Conservation (phyloP, 2,888 invertebrate species). For the Aleiodes alternator region DNA sequence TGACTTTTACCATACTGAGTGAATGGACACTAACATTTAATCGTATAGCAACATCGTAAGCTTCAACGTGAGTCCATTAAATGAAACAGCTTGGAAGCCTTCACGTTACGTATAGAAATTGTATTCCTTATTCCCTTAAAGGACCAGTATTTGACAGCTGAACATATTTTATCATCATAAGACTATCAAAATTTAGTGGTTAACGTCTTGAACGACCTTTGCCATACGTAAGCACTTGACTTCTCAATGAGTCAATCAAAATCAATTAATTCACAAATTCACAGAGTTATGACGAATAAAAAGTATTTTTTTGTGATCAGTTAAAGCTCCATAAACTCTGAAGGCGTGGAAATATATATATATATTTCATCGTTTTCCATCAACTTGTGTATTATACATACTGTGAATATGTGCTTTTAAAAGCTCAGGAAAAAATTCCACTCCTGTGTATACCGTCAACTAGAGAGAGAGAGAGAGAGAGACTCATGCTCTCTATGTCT, state of each 20-base stretch:
- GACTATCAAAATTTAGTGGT: conserved; percentile 29
- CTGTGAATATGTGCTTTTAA: conserved; percentile 64
- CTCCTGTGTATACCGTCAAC: conserved; percentile 18
- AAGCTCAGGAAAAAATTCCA: conserved; percentile 65
- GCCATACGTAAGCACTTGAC: conserved; percentile 25
- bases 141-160: conserved; percentile 41
- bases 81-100: conserved; percentile 46
- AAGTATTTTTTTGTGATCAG: conserved; percentile 1
- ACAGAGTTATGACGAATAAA: background rate
- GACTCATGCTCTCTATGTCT: too few relatives aligned
- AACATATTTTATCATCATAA: conserved; percentile 34
- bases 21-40: conserved; percentile 30
- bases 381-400: conserved; percentile 27
- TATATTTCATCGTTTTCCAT: conserved; percentile 28
- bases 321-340: background rate
- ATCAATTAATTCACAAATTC: conserved; percentile 11
- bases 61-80: conserved; percentile 54
- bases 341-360: background rate
- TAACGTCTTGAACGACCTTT: conserved; percentile 28
- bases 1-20: conserved; percentile 4
- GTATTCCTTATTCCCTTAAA: conserved; percentile 41
- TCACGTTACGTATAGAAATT: conserved; percentile 37
- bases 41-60: conserved; percentile 52
- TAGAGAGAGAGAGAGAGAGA: background rate
- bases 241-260: background rate